phyloP scores from a whole-genome alignment of 2,888 invertebrate species.

The Adelognathus sp. region DNA sequence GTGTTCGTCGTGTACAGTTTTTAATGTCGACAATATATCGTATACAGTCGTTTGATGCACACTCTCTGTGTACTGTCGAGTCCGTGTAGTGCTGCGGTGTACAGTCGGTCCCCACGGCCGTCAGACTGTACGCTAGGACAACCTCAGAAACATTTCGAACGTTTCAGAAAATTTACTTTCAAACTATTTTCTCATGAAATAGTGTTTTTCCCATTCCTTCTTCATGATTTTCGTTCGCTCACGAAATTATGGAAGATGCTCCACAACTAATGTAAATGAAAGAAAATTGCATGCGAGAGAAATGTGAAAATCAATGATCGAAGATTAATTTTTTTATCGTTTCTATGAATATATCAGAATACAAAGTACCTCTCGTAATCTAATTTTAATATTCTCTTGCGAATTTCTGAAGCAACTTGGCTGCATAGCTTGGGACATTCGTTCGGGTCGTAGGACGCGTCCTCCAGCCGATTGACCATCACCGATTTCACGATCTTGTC shows the following conservation, averaged over 20 bases:
- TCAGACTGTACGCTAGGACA: too few species aligned
- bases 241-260: too few species aligned
- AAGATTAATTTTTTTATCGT: background rate
- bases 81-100: too few species aligned
- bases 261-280: background rate
- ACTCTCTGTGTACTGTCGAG: too few species aligned
- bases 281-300: background rate
- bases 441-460: slow-evolving; percentile 84
- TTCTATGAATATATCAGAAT: background rate
- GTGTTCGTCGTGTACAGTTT: too few species aligned
- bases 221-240: too few species aligned
- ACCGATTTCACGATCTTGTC: slow-evolving; percentile 84
- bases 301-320: background rate
- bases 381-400: slow-evolving; percentile 85
- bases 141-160: too few species aligned
- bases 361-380: slow-evolving; percentile 85
- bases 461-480: slow-evolving; percentile 84
- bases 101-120: too few species aligned
- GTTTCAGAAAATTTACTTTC: background rate
- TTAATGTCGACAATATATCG: too few species aligned
- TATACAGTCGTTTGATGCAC: too few species aligned
- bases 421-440: slow-evolving; percentile 84
- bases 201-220: too few species aligned
- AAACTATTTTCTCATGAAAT: too few species aligned
- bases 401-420: slow-evolving; percentile 84